Conservation (phyloP, 2,113 vertebrate species). For the Talpa occidentalis region DNA sequence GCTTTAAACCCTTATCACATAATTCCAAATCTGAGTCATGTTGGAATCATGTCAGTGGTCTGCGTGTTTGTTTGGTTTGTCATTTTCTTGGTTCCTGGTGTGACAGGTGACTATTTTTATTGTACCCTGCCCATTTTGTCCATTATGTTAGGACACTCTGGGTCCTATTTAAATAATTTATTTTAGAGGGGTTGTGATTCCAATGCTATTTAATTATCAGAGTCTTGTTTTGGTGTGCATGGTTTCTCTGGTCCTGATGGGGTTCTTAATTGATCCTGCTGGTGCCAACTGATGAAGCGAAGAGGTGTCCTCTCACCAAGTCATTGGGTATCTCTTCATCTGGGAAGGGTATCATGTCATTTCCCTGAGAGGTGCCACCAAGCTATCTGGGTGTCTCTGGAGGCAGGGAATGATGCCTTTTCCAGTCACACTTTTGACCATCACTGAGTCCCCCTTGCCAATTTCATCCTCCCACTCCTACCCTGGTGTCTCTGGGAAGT, state of each 20-base stretch:
- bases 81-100: background rate
- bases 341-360: background rate
- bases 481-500: background rate
- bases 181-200: background rate
- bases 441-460: background rate
- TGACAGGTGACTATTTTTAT: background rate
- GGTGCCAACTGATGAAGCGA: background rate
- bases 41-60: background rate
- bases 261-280: background rate
- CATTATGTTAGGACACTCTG: background rate
- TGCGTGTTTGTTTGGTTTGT: background rate
- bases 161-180: background rate
- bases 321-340: background rate
- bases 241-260: background rate
- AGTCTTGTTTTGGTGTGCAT: background rate
- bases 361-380: fast-evolving
- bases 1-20: constrained; percentile 3
- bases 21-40: background rate
- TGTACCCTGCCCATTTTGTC: background rate
- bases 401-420: background rate
- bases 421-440: background rate
- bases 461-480: background rate
- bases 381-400: background rate
- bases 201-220: background rate
- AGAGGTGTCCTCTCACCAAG: background rate